Conservation (phyloP, 2,113 vertebrate species). For the Tychaedon coryphoeus region DNA sequence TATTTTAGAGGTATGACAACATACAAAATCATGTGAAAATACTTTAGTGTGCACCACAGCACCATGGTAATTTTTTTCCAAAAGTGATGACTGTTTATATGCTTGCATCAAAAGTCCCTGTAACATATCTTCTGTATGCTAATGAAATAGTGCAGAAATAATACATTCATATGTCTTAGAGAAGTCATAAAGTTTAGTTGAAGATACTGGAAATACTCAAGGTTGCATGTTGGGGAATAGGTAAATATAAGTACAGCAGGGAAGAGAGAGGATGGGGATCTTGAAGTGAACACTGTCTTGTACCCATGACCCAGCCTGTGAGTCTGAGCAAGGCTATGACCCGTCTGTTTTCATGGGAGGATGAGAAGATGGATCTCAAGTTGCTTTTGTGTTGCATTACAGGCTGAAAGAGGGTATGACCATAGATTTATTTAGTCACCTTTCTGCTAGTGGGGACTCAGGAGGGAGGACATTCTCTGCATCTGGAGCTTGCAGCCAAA, state of each 20-base stretch:
- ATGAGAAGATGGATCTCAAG: background rate
- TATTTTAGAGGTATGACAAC: background rate
- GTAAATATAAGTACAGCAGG: background rate
- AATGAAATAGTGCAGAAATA: background rate
- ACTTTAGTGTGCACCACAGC: background rate
- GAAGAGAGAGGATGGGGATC: background rate
- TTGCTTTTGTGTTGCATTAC: background rate
- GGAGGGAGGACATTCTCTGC: background rate
- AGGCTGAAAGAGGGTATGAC: background rate
- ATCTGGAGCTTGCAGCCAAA: background rate
- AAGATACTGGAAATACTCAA: background rate
- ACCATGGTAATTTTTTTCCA: background rate
- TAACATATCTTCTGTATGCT: background rate
- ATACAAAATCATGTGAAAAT: background rate
- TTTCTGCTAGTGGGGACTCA: background rate
- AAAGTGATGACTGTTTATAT: background rate
- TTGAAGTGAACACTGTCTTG: background rate
- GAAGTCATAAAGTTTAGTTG: background rate
- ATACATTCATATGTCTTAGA: background rate
- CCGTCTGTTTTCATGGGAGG: background rate
- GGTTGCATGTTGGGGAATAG: background rate
- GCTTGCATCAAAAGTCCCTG: background rate
- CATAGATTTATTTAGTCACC: background rate
- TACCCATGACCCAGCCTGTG: background rate
- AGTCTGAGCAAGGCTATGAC: background rate